phyloP scores from a whole-genome alignment of 2,797 vertebrate genomes.

The Gadopsis bispinosus region DNA sequence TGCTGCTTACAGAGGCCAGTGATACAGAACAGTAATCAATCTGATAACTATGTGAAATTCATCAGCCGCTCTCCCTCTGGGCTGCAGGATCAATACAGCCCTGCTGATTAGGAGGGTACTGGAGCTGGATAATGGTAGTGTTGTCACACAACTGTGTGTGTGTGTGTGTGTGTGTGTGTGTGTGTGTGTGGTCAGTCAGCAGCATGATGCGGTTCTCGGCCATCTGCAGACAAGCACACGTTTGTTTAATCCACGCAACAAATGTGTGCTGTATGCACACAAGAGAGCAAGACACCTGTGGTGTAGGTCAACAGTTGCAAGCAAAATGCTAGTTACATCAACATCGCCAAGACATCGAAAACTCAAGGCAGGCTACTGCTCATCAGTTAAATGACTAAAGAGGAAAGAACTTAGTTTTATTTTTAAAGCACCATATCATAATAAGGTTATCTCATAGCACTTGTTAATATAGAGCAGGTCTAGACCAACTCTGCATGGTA shows the following conservation, averaged over 20 bases:
- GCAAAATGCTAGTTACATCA: background rate
- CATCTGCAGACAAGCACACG: conserved; percentile 3
- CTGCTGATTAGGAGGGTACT: conserved; percentile 1
- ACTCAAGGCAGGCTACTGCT: no score
- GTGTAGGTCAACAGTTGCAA: background rate
- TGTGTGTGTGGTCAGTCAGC: background rate
- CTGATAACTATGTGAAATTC: conserved; percentile 23
- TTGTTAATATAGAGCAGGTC: no score
- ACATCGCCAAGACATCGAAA: no score
- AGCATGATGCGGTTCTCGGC: background rate
- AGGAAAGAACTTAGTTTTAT: no score
- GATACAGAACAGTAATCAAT: conserved; percentile 26
- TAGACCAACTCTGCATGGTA: no score
- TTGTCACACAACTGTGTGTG: background rate
- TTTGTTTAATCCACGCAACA: background rate
- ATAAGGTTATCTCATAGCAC: no score
- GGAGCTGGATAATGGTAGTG: background rate
- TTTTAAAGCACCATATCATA: no score
- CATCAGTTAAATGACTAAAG: no score
- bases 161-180: background rate
- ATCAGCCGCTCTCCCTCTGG: background rate
- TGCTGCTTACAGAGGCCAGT: background rate
- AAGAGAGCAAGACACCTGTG: background rate
- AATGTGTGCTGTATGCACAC: background rate
- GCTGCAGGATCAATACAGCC: conserved; percentile 15